Percentiles rank a stretch among this genome's conserved stretches.
Evolutionary conservation across 1,140 invertebrate species (phyloP).

Genomic region (Hyposmocoma kahamanoa): DNA sequence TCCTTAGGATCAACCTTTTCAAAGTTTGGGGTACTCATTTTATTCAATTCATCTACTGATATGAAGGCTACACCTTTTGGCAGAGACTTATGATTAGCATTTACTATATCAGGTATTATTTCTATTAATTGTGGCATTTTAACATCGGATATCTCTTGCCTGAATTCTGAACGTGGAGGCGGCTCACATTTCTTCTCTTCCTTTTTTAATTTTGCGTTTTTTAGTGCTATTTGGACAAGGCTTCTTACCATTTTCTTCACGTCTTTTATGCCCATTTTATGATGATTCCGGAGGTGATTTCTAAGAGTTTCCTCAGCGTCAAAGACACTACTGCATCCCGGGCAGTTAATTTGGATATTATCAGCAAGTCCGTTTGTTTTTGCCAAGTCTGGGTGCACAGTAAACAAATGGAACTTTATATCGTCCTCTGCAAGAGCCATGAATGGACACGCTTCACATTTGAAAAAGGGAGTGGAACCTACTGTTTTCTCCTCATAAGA

Average conservation of each 20-base stretch:
- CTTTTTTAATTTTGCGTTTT: slow-evolving; percentile 65
- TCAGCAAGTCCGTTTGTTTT: slow-evolving; percentile 61
- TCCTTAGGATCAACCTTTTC: slow-evolving; percentile 63
- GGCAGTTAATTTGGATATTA: slow-evolving; percentile 59
- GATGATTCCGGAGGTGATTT: slow-evolving; percentile 62
- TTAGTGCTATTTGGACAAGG: slow-evolving; percentile 61
- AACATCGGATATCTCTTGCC: slow-evolving; percentile 36
- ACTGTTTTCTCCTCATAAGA: slow-evolving; percentile 66
- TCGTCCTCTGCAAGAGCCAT: slow-evolving; percentile 67
- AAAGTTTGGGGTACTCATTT: slow-evolving; percentile 66
- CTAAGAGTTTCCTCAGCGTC: slow-evolving; percentile 57
- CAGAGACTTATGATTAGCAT: slow-evolving; percentile 37
- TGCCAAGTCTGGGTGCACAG: slow-evolving; percentile 53
- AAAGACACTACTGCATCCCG: slow-evolving; percentile 60
- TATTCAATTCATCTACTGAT: slow-evolving; percentile 61
- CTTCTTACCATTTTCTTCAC: slow-evolving; percentile 66
- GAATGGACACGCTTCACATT: slow-evolving; percentile 67
- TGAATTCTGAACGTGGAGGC: slow-evolving; percentile 10
- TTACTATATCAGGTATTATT: slow-evolving; percentile 52
- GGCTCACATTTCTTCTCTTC: slow-evolving; percentile 27
- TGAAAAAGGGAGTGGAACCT: slow-evolving; percentile 63
- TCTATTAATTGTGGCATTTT: slow-evolving; percentile 65
- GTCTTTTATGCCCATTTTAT: slow-evolving; percentile 70
- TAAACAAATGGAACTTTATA: slow-evolving; percentile 67
- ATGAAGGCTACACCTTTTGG: slow-evolving; percentile 63